Base-by-base conservation (phyloP, 2,113 vertebrate species). In the Siniperca knerii region DNA sequence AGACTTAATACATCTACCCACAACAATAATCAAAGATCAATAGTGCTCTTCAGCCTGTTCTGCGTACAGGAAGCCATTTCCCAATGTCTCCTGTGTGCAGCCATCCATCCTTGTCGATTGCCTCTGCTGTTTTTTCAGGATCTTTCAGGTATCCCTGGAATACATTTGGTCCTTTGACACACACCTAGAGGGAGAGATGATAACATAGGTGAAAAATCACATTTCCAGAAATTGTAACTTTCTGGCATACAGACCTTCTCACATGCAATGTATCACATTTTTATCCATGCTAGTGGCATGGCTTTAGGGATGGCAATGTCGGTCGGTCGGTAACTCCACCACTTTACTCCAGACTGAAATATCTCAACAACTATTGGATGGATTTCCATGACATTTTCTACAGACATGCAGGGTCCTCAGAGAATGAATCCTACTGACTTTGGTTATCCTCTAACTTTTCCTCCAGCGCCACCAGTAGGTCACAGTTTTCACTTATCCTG, bases 11-110 rank as follows among this genome's bases (percentile, higher is more conserved):
- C 23, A 50, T 23, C 13, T 44, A 4, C 10, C 50, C 44, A 46
- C n/a, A 67, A 23, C 20, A 23, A 40, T 29, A 9, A 58, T 73
- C n/a, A 67, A 2, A 42, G 21, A 10, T 60, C 2, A 33, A 44
- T 5, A 23, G 52, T 13, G 68, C 2, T 23, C 4, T 5, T 75
- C 18, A 76, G 40, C 6, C 9, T 20, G 20, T 40, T 74, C 4
- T 44, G 9, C 97, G 97, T 95, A 99, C 98, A 55, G 97, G 97
- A 75, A 99, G 94, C 98, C 98, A 99, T 83, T 97, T 99, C 48
- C 97, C 98, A 76, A 99, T 91, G 91, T 99, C 98, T 74, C 98
- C 98, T 0, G 98, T 99, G 91, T 99, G 98, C 77, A 99, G 95
- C 98, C 98, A 99, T 64, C 97, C 97, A 0, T 97, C 97, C 87